Base-by-base conservation (phyloP, 2,797 vertebrate genomes). In the Sebastiscus tertius region DNA sequence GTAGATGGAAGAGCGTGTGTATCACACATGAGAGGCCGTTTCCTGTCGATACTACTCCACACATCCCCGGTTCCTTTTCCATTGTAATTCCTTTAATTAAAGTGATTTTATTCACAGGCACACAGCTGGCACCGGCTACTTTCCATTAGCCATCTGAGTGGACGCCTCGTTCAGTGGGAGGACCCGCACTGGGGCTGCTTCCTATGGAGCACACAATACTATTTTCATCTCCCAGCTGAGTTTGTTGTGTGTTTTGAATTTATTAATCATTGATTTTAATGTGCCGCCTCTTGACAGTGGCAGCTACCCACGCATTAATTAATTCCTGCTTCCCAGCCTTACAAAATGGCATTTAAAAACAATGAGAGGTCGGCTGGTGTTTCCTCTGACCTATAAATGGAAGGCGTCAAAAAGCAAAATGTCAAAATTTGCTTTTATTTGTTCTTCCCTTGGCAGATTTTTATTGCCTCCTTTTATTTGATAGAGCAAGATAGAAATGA, bases 171-270 rank as follows among this genome's bases (percentile, higher is more conserved):
- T 95, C 89, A 82, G 94, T 93, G 92, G 95, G 95, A 95, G 96
- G 95, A 96, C 94, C 92, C 89, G 90, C 94, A 88, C 94, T 92
- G 95, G 95, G 94, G 94, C 94, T 76, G 94, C 95, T 96, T 96
- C 94, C 95, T 93, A 94, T 92, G 94, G 94, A 92, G 95, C 92
- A 78, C 94, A 93, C 94, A 95, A 95, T 95, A 94, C 93, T 95
- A 95, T 94, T 96, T 96, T 95, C 95, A 94, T 96, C 94, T 96
- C 96, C 96, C 96, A 94, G 95, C 95, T 96, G 96, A 96, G 94
- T 96, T 96, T 96, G 96, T 96, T 96, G 96, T 96, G 95, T 96
- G 96, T 96, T 96, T 96, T 96, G 96, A 96, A 96, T 96, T 96
- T 96, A 96, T 96, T 96, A 96, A 96, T 96, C 95, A 96, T 96